phyloP scores from a whole-genome alignment of 2,797 vertebrate genomes.

The Betta splendens region DNA sequence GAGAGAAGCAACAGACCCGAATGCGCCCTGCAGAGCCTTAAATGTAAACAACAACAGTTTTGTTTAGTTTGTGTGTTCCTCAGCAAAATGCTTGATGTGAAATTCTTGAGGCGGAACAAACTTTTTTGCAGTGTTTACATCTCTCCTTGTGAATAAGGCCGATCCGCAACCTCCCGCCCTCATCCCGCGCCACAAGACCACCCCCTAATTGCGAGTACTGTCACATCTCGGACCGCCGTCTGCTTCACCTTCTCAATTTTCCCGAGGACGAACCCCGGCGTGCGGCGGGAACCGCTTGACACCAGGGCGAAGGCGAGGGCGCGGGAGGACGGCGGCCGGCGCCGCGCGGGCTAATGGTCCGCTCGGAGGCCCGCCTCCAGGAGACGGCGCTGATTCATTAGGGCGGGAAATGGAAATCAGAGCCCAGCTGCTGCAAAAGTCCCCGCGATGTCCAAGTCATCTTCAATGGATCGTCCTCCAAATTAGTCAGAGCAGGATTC shows the following conservation, averaged over 20 bases:
- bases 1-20: constrained; percentile 40
- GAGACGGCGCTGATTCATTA: constrained; percentile 14
- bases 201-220: not conserved
- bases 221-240: constrained; percentile 5
- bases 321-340: constrained; percentile 19
- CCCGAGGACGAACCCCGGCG: constrained; percentile 41
- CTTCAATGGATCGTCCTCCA: not conserved
- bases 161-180: not conserved
- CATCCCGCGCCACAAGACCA: not conserved
- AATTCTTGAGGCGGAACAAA: constrained; percentile 31
- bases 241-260: constrained; percentile 32
- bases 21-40: constrained; percentile 29
- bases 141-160: not conserved
- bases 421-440: constrained; percentile 1
- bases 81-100: not conserved
- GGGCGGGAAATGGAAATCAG: constrained; percentile 19
- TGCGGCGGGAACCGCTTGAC: constrained; percentile 22
- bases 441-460: not conserved
- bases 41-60: constrained; percentile 36
- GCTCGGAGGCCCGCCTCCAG: constrained; percentile 25
- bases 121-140: constrained; percentile 11
- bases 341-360: constrained; percentile 53
- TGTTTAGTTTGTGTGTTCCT: constrained; percentile 25
- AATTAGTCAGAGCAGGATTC: constrained; percentile 1
- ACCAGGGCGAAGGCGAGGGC: constrained; percentile 35